Evolutionary conservation across 2,797 vertebrate species (phyloP).

Genomic region (Ataeniobius toweri): DNA sequence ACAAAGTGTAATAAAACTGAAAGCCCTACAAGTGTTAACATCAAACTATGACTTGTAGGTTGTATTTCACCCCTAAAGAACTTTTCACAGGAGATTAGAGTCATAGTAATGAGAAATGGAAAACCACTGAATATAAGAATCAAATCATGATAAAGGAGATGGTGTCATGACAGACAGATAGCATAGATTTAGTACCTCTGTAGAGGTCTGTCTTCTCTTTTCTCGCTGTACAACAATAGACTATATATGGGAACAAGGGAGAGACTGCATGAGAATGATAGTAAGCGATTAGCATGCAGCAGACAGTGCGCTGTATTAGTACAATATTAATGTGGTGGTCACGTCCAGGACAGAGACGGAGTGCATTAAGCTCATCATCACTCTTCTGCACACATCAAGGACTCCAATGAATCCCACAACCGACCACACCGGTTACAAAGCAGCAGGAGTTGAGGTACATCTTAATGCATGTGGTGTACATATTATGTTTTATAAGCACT

Average conservation of each 20-base stretch:
- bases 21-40: slow-evolving; percentile 37
- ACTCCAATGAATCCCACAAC: slow-evolving; percentile 60
- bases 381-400: slow-evolving; percentile 73
- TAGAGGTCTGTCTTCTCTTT: slow-evolving; percentile 27
- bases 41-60: slow-evolving; percentile 47
- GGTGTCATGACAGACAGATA: slow-evolving; percentile 10
- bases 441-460: slow-evolving; percentile 55
- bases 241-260: slow-evolving; percentile 23
- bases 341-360: slow-evolving; percentile 75
- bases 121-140: background rate
- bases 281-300: slow-evolving; percentile 72
- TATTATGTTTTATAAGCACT: background rate
- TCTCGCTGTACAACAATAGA: slow-evolving; percentile 36
- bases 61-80: slow-evolving; percentile 14
- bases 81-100: slow-evolving; percentile 8
- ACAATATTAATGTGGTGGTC: slow-evolving; percentile 76
- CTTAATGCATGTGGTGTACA: background rate
- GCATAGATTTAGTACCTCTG: slow-evolving; percentile 36
- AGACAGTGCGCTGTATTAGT: slow-evolving; percentile 68
- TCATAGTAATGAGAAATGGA: background rate
- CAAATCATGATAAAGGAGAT: slow-evolving; percentile 1
- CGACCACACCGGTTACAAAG: slow-evolving; percentile 48
- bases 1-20: slow-evolving; percentile 43
- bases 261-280: slow-evolving; percentile 29
- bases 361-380: slow-evolving; percentile 76